A percentile compares a stretch with the other conserved stretches of the same genome.
Evolutionary conservation across 2,888 invertebrate genomes (phyloP).

Genomic region (Junonia oenone): DNA sequence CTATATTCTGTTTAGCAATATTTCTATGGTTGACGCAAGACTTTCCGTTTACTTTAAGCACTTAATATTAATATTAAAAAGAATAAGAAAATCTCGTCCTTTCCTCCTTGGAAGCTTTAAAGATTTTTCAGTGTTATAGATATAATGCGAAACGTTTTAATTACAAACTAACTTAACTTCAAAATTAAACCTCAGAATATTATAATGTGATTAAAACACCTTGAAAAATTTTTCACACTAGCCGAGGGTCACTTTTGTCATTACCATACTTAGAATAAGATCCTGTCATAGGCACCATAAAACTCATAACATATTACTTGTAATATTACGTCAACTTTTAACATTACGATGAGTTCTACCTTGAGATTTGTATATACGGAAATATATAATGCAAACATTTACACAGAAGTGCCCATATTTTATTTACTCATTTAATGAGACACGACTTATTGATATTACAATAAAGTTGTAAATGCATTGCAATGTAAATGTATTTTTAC

Average conservation of each 20-base stretch:
- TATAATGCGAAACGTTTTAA: no score
- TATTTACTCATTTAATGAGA: not conserved
- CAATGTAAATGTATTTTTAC: not conserved
- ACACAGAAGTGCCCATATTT: not conserved
- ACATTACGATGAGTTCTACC: slow-evolving; percentile 22
- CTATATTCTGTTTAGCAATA: no score
- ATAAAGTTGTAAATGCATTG: not conserved
- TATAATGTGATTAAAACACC: not conserved
- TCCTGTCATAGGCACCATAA: not conserved
- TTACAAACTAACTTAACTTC: no score
- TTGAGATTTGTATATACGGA: slow-evolving; percentile 19
- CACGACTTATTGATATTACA: not conserved
- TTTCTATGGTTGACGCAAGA: no score
- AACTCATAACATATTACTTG: slow-evolving; percentile 14
- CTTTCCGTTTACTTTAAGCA: no score
- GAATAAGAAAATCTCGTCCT: no score
- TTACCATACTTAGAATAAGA: slow-evolving; percentile 14
- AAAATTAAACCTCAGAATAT: no score
- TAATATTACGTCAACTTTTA: slow-evolving; percentile 26
- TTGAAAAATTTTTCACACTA: slow-evolving; percentile 12
- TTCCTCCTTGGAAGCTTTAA: no score
- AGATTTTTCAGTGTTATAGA: no score
- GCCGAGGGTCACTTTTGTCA: slow-evolving; percentile 18
- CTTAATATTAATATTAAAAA: no score
- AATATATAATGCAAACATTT: not conserved